phyloP scores from a whole-genome alignment of 2,113 vertebrate species.

The Silurus asotus region DNA sequence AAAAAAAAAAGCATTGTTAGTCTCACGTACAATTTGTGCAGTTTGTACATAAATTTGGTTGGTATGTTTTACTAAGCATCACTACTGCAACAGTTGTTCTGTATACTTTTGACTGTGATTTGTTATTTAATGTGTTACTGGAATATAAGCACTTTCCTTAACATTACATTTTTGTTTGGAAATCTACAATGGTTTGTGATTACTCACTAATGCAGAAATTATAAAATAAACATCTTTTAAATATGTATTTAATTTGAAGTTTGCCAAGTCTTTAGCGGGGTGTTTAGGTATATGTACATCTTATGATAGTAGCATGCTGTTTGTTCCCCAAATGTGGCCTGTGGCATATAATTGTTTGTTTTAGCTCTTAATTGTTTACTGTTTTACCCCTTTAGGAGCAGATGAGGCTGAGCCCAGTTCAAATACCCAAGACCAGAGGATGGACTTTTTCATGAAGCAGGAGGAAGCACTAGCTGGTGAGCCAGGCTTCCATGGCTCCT shows the following conservation, averaged over 20 bases:
- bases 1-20: neutral
- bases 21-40: neutral
- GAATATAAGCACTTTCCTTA: neutral
- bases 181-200: neutral
- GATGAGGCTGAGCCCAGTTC: constrained; percentile 85
- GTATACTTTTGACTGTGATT: neutral
- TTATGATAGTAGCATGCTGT: neutral
- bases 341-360: neutral
- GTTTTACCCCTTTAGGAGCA: constrained; percentile 67
- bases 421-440: constrained; percentile 80
- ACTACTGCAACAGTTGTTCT: neutral
- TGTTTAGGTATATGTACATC: neutral
- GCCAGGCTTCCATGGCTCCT: constrained; percentile 75
- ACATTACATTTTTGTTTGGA: neutral
- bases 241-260: too few species aligned
- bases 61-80: neutral
- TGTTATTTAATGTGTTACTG: neutral
- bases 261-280: neutral
- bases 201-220: neutral
- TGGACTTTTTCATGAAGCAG: constrained; percentile 79
- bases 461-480: constrained; percentile 84
- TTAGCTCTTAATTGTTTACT: constrained; percentile 5
- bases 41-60: neutral
- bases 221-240: too few species aligned
- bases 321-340: neutral